Base-by-base conservation (phyloP, 2,797 vertebrate species). In the Argyrosomus regius region DNA sequence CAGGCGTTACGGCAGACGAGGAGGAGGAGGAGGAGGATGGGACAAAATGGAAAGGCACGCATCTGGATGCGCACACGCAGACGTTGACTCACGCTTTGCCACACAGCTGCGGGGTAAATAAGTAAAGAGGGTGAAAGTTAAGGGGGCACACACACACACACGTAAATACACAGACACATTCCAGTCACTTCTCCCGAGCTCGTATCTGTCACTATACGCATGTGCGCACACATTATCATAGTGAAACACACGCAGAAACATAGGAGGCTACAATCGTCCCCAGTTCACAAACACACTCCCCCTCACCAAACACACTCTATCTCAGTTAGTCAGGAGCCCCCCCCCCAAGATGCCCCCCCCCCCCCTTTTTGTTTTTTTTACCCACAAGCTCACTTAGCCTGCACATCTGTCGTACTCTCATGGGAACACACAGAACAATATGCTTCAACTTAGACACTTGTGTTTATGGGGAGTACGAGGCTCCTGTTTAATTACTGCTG, bases 371-470 rank as follows among this genome's bases (percentile, higher is more conserved):
- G 68, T 41, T 26, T 6, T 56, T 69, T 81, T 74, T 74, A 77
- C 65, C 73, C 85, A 78, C 66, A 67, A 78, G 77, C 84, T 75
- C 82, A 62, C 75, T 88, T 76, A 81, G 75, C 74, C 81, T 17
- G 82, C 89, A 91, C 93, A 92, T 91, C 91, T 94, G 92, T 78
- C 78, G 2, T 8, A 6, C 41, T 87, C 92, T 82, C 87, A 6
- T 20, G 78, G 84, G 90, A 89, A 57, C 64, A 14, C 43, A 22
- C 74, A 56, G 72, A 59, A 88, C 89, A 91, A 81, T 88, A 87
- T 89, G 87, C 87, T 86, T 85, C 84, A 78, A 48, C 82, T 89
- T 85, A 74, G 61, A 83, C 79, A 31, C 77, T 81, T 31, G 65
- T 83, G 79, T 86, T 88, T 72, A 81, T 60, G 72, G 39, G 28